These are phyloP conservation scores for Periophthalmodon schlosseri DNA, from an alignment of 2,113 vertebrate species.

Conservation along the genomic window DNA sequence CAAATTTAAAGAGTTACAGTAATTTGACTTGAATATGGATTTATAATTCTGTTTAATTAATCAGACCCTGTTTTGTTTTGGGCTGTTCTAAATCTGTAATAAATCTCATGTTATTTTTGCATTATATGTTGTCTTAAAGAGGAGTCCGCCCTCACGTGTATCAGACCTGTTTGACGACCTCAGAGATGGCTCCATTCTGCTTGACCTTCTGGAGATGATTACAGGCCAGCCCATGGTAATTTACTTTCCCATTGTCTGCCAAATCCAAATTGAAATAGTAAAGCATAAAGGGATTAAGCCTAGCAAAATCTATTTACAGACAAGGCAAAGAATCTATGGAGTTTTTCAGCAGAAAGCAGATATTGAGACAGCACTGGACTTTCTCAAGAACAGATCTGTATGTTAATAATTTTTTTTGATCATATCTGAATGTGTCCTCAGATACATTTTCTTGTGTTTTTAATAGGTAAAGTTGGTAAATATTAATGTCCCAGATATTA, in stretches of 20 bases:
- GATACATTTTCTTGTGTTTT: neutral
- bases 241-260: neutral
- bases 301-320: slow-evolving; percentile 67
- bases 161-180: slow-evolving; percentile 88
- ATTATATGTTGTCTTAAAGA: slow-evolving; percentile 73
- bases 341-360: slow-evolving; percentile 89
- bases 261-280: neutral
- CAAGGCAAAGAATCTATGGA: slow-evolving; percentile 85
- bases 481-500: slow-evolving; percentile 90
- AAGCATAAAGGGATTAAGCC: neutral
- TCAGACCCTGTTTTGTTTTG: too few species aligned
- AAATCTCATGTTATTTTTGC: neutral
- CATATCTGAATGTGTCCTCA: neutral
- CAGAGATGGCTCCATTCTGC: slow-evolving; percentile 82
- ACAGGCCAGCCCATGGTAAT: slow-evolving; percentile 88
- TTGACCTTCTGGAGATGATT: slow-evolving; percentile 91
- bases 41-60: too few species aligned
- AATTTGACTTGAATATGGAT: too few species aligned
- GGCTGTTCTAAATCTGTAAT: too few species aligned
- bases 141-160: slow-evolving; percentile 76
- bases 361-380: slow-evolving; percentile 86
- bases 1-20: too few species aligned
- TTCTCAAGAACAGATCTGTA: slow-evolving; percentile 87
- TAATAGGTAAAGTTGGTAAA: slow-evolving; percentile 90
- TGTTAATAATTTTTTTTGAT: slow-evolving; percentile 13